A percentile compares a stretch with the other conserved stretches of the same genome.
phyloP scores from a whole-genome alignment of 64 coral and sea anemone species.

The Pocillopora verrucosa region DNA sequence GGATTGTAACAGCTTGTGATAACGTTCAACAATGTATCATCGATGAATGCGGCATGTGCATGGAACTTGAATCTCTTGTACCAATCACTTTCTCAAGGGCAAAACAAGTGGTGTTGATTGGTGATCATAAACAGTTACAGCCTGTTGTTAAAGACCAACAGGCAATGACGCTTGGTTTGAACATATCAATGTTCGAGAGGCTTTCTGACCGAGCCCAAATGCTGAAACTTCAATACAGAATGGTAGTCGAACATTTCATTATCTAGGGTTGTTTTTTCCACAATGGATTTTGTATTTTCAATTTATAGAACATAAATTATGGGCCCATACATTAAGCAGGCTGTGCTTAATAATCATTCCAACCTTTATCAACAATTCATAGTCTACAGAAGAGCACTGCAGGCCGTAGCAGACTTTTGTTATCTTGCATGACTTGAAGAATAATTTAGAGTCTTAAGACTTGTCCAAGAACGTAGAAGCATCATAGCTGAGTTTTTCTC shows the following conservation, averaged over 20 bases:
- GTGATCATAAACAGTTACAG: constrained; percentile 93
- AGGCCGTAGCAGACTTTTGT: too few relatives aligned
- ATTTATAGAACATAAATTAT: too few relatives aligned
- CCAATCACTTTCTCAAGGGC: constrained; percentile 73
- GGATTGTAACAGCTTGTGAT: constrained; percentile 23
- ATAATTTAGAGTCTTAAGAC: too few relatives aligned
- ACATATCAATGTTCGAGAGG: constrained; percentile 87
- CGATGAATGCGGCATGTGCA: constrained; percentile 93
- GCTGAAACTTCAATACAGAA: constrained; percentile 85
- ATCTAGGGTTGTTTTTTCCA: background rate
- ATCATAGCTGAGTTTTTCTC: too few relatives aligned
- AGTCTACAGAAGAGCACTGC: too few relatives aligned
- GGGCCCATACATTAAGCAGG: too few relatives aligned
- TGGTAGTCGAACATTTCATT: constrained; percentile 44
- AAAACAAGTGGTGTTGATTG: constrained; percentile 81
- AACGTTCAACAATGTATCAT: constrained; percentile 88
- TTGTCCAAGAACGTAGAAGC: too few relatives aligned
- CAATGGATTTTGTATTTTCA: too few relatives aligned
- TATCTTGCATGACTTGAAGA: too few relatives aligned
- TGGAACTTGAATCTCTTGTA: constrained; percentile 80
- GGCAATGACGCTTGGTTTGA: constrained; percentile 60
- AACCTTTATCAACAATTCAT: too few relatives aligned
- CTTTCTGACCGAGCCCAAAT: constrained; percentile 60
- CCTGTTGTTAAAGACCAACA: constrained; percentile 62
- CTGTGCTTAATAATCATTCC: too few relatives aligned